Evolutionary conservation across 1,140 invertebrate species (phyloP), one percentile per base, ranked within the genome.

Genomic region (Aphaenogaster ashmeadi): DNA sequence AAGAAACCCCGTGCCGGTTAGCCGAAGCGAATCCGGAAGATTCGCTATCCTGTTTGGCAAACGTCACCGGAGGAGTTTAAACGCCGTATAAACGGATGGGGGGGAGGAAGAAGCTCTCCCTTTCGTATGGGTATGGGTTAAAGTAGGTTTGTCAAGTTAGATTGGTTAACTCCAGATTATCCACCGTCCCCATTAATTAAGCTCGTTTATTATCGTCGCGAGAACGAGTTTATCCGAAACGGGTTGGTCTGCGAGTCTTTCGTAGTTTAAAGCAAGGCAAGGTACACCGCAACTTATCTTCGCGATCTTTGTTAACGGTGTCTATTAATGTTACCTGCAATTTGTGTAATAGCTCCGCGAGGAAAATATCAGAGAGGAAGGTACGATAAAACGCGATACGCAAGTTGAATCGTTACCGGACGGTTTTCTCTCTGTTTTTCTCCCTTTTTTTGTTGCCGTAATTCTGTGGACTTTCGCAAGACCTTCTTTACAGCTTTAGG

Each of bases 91-190:
- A 84, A 74, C 75, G 52, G 33, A 50, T 44, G 11, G 0, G 33
- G 11, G 38, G 5, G 5, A 3, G 4, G 0, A 8, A 11, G n/a
- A 21, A 7, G 13, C 2, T 36, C 41, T 21, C 2, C 41, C 7
- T 74, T n/a, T 44, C 67, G 50, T 15, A 33, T 6, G 18, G 41
- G 27, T 27, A 60, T 47, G 2, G 54, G 54, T 75, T 60, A 9
- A 58, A 83, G 80, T 69, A 71, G 78, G 36, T 81, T 80, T 69
- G 78, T 83, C 80, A 83, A 83, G 67, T 83, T 84, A 75, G 69
- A 84, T 84, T 74, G 80, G 80, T 84, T 60, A 74, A 62, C 69
- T 75, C 54, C 18, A 38, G 80, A 84, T 84, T 75, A 74, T 84
- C 27, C 80, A 50, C 50, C n/a, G 41, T 11, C 69, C 3, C 56